Conservation (phyloP, 2,797 vertebrate species). For the Argya squamiceps region DNA sequence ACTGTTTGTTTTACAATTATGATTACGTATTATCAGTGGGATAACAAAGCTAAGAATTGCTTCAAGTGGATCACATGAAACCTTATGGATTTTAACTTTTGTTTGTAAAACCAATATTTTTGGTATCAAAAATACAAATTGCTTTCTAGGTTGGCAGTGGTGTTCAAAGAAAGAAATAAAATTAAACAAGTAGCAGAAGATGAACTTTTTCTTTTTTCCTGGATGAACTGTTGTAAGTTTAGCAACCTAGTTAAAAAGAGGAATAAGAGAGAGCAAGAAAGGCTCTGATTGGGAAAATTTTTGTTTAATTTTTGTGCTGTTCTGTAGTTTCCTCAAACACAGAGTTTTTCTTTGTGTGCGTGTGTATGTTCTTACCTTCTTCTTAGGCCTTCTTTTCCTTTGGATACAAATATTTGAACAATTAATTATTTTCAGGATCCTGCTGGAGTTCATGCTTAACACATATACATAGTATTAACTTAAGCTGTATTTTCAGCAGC, state of each 20-base stretch:
- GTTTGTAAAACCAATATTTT: not conserved
- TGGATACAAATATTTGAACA: not conserved
- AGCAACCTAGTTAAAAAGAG: not conserved
- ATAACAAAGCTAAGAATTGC: not conserved
- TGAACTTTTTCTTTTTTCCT: not conserved
- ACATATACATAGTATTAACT: not conserved
- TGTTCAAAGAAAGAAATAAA: not conserved
- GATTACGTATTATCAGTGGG: not conserved
- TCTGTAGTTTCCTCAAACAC: not conserved
- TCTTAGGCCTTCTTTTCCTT: not conserved
- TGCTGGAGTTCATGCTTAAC: not conserved
- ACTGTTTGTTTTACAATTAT: not conserved
- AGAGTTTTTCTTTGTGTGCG: not conserved
- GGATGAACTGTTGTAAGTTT: not conserved
- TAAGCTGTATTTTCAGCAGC: not conserved
- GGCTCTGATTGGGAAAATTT: not conserved
- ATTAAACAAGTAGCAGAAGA: not conserved
- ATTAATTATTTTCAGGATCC: not conserved
- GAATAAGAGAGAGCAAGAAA: not conserved
- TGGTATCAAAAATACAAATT: not conserved
- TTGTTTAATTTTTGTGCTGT: not conserved
- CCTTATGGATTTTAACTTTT: not conserved
- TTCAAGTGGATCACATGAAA: not conserved
- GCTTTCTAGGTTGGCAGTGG: not conserved
- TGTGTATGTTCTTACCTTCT: not conserved